phyloP scores from a whole-genome alignment of 2,113 vertebrate genomes.

The Mungos mungo region DNA sequence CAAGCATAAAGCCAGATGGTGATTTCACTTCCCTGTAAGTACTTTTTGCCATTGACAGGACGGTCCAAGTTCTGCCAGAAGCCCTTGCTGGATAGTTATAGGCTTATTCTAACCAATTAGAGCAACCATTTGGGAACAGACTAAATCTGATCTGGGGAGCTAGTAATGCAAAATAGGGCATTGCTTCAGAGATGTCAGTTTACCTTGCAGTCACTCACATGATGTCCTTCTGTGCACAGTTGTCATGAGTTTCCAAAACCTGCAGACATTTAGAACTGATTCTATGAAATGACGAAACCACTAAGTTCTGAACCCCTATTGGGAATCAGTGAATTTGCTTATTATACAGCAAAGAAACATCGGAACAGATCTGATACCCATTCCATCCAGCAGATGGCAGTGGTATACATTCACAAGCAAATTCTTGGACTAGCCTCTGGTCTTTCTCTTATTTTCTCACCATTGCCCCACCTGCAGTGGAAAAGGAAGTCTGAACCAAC shows the following conservation, averaged over 20 bases:
- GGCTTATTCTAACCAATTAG: neutral
- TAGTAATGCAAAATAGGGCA: neutral
- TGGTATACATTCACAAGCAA: neutral
- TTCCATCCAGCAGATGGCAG: slow-evolving; percentile 80
- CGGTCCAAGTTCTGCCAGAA: neutral
- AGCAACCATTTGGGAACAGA: slow-evolving; percentile 3
- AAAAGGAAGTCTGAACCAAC: neutral
- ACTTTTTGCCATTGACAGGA: neutral
- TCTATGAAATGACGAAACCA: neutral
- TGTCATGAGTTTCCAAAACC: neutral
- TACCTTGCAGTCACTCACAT: neutral
- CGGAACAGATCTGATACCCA: neutral
- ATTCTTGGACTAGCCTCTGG: neutral
- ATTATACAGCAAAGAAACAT: accelerated
- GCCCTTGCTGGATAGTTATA: neutral
- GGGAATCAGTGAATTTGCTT: neutral
- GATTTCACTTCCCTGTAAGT: neutral
- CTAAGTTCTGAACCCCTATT: neutral
- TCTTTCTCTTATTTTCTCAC: slow-evolving; percentile 15
- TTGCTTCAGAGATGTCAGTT: neutral
- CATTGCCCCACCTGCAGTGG: neutral
- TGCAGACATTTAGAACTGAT: neutral
- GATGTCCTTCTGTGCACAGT: neutral
- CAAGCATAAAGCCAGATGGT: neutral
- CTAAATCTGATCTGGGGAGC: neutral